Evolutionary conservation across 2,797 vertebrate genomes (phyloP).

Genomic region (Artibeus lituratus): DNA sequence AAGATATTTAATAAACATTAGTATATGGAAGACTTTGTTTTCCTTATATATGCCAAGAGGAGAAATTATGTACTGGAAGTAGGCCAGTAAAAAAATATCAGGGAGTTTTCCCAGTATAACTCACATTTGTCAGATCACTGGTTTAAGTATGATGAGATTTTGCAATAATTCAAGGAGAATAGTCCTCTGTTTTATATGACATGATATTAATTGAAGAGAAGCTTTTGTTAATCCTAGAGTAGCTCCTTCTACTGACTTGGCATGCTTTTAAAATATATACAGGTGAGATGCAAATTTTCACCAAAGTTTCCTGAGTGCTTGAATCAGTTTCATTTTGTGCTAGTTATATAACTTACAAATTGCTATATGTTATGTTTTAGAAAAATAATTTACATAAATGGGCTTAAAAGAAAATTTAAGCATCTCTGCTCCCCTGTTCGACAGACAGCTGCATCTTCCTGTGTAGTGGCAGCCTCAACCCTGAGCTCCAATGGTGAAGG

Average conservation of each 20-base stretch:
- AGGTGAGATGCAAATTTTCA: neutral
- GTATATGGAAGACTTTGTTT: neutral
- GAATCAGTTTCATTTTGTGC: conserved; percentile 21
- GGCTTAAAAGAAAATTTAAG: conserved; percentile 27
- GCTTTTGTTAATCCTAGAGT: conserved; percentile 43
- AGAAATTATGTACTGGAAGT: neutral
- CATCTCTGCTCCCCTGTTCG: no score
- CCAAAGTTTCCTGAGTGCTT: neutral
- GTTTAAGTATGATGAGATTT: conserved; percentile 10
- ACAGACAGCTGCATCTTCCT: no score
- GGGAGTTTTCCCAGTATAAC: neutral
- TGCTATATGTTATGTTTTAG: conserved; percentile 4
- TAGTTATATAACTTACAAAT: conserved; percentile 1
- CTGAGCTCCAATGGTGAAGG: no score
- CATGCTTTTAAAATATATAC: conserved; percentile 34
- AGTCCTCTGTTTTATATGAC: conserved; percentile 27
- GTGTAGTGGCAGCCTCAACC: no score
- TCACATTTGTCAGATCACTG: neutral
- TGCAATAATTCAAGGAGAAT: conserved; percentile 1
- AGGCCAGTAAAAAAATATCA: conserved; percentile 30
- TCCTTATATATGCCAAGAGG: neutral
- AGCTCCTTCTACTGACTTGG: conserved; percentile 43
- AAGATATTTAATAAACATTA: neutral
- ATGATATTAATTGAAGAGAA: conserved; percentile 53
- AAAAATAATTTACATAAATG: conserved; percentile 34